phyloP scores from a whole-genome alignment of 2,113 vertebrate genomes.

The Carassius gibelio region DNA sequence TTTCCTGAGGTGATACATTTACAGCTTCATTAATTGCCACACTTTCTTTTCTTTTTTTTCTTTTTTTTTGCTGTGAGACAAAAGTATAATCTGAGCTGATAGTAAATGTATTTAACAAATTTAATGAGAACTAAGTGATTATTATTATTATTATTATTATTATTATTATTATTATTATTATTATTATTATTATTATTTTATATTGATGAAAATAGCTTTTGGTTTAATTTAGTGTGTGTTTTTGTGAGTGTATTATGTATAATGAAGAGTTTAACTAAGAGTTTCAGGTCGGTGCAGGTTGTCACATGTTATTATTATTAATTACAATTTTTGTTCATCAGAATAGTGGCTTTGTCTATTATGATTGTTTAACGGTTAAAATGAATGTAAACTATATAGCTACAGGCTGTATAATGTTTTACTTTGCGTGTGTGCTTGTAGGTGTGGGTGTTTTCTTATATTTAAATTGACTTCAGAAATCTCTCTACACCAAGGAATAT shows the following conservation, averaged over 20 bases:
- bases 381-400: not conserved
- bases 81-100: slow-evolving; percentile 9
- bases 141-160: not conserved
- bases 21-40: slow-evolving; percentile 4
- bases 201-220: slow-evolving; percentile 19
- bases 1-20: slow-evolving; percentile 15
- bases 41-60: not conserved
- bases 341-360: not conserved
- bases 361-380: not conserved
- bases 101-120: slow-evolving; percentile 3
- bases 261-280: not conserved
- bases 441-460: not conserved
- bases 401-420: not conserved
- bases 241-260: not conserved
- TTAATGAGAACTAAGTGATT: not conserved
- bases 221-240: not conserved
- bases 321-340: not conserved
- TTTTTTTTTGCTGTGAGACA: slow-evolving; percentile 4
- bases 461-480: not conserved
- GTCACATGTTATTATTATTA: not conserved
- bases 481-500: not conserved
- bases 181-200: not conserved
- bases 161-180: too few species aligned
- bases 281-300: not conserved
- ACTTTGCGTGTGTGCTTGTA: not conserved